Conservation (phyloP, 2,113 vertebrate genomes). For the Rhodinocichla rosea region DNA sequence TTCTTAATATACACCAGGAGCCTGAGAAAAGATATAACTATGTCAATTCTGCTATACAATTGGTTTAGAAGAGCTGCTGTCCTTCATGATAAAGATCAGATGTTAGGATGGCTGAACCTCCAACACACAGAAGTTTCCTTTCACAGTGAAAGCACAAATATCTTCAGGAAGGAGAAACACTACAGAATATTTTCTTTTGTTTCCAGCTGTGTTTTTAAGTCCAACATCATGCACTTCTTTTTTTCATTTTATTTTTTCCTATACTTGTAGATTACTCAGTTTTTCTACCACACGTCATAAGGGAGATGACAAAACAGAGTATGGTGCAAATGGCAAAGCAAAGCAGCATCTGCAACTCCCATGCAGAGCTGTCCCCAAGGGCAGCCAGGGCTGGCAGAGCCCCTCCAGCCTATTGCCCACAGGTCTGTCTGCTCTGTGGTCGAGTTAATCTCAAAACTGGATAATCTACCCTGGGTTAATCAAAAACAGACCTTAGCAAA, state of each 20-base stretch:
- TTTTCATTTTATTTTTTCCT: neutral
- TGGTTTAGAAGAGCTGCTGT: neutral
- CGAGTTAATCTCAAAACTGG: neutral
- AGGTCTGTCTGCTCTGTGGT: neutral
- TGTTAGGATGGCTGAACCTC: neutral
- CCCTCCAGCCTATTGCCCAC: no score
- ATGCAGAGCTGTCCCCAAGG: neutral
- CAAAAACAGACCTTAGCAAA: neutral
- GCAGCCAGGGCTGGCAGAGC: neutral
- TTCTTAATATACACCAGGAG: neutral
- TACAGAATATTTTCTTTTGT: neutral
- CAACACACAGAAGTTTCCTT: neutral
- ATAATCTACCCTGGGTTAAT: neutral
- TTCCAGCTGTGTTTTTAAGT: neutral
- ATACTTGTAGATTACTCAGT: neutral
- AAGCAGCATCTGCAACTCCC: neutral
- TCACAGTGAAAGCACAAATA: neutral
- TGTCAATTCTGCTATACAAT: neutral
- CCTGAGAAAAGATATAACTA: neutral
- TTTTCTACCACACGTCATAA: neutral
- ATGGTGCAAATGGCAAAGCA: neutral
- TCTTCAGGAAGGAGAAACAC: neutral
- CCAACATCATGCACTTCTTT: neutral
- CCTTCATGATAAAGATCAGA: neutral
- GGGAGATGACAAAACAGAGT: neutral